Percentiles rank a stretch among this genome's conserved stretches.
These are phyloP conservation scores for Camponotus fellah DNA, from an alignment of 2,888 invertebrate genomes.

Conservation along the genomic window DNA sequence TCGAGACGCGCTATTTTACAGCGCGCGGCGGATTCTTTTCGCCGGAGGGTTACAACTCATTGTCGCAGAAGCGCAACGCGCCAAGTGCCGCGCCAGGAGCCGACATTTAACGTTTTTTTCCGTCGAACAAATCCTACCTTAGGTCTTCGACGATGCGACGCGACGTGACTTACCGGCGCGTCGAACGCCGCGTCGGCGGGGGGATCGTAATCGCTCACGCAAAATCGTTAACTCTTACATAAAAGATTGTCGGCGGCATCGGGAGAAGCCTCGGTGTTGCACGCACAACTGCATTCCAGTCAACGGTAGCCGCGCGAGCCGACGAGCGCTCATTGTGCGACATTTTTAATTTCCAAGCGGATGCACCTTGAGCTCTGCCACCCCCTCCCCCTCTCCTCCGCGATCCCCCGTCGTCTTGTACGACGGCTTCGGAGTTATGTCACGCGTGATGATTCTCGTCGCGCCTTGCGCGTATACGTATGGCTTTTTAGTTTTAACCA, in stretches of 20 bases:
- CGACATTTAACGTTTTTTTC: constrained; percentile 32
- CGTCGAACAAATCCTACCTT: constrained; percentile 31
- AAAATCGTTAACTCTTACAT: constrained; percentile 79
- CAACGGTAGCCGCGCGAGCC: constrained; percentile 70
- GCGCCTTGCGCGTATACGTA: constrained; percentile 56
- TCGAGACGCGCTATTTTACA: constrained; percentile 35
- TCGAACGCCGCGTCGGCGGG: constrained; percentile 28
- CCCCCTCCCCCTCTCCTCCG: constrained; percentile 57
- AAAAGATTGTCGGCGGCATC: constrained; percentile 69
- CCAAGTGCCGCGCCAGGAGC: constrained; percentile 36
- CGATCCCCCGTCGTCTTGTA: constrained; percentile 49
- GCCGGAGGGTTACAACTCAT: constrained; percentile 24
- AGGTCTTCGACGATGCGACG: constrained; percentile 12
- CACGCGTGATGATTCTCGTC: constrained; percentile 77
- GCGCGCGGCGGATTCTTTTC: constrained; percentile 22
- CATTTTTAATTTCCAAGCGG: constrained; percentile 82
- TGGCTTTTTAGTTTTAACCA: constrained; percentile 62
- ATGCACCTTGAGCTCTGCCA: constrained; percentile 77
- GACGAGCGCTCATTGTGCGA: constrained; percentile 79
- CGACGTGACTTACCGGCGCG: constrained; percentile 27
- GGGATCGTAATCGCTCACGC: constrained; percentile 77
- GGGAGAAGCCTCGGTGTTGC: constrained; percentile 57
- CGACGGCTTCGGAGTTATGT: constrained; percentile 77
- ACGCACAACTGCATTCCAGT: constrained; percentile 66
- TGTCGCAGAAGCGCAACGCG: constrained; percentile 28